Conservation (phyloP, 37 sponge, comb jelly and placozoan genomes). For the Beroe forskalii region DNA sequence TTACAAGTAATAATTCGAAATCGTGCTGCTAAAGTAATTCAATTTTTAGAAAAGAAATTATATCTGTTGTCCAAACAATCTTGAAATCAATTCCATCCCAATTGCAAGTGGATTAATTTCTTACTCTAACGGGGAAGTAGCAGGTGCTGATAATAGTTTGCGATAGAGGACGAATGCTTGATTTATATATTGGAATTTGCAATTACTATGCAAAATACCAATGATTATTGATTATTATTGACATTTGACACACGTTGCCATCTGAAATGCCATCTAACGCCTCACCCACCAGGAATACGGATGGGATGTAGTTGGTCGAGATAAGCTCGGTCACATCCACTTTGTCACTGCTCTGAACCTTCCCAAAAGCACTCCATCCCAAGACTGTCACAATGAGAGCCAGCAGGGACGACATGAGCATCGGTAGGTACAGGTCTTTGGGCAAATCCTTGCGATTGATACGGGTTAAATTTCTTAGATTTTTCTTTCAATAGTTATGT, state of each 20-base stretch:
- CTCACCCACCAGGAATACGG: conserved; percentile 29
- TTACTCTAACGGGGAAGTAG: no score
- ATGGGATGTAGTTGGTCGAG: conserved; percentile 17
- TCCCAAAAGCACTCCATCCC: conserved; percentile 32
- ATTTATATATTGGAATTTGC: no score
- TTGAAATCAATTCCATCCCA: background rate
- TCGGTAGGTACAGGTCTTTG: conserved; percentile 22
- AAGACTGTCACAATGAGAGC: background rate
- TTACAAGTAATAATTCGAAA: background rate
- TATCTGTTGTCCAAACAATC: no score
- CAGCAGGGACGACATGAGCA: conserved; percentile 29
- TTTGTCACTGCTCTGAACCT: background rate
- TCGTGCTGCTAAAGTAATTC: background rate
- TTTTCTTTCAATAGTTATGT: no score
- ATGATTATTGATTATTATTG: no score
- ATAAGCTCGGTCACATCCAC: conserved; percentile 14
- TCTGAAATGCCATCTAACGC: no score
- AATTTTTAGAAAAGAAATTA: background rate
- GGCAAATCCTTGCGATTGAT: conserved; percentile 14
- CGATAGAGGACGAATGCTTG: no score
- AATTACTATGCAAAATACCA: no score
- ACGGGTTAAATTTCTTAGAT: background rate
- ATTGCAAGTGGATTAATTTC: no score
- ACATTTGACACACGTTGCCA: no score
- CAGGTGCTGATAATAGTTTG: no score